Evolutionary conservation across 2,888 invertebrate species (phyloP), one percentile per base, ranked within the genome.

Genomic region (Cabera pusaria): DNA sequence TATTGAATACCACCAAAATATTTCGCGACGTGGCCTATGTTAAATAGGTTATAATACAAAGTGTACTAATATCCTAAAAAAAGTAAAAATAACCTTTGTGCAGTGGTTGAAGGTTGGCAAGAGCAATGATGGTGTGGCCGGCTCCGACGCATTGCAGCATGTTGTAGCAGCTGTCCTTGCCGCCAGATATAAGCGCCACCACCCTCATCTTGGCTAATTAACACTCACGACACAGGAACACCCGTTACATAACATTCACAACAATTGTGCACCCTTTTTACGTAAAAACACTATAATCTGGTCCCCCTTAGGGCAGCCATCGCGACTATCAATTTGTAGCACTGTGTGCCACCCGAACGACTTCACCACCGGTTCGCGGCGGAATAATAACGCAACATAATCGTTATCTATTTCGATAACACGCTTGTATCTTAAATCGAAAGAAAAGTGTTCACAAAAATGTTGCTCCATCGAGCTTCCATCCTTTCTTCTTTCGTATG

Each of bases 121-220:
- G 90, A 19, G 98, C 99, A 36, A 98, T 96, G 62, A 99, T 95
- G 61, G 94, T 92, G 87, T 99, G 99, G 31, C 98, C 98, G 72
- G 97, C 96, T 58, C 95, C 95, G 54, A 97, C 93, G 88, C 98
- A 98, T 90, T 98, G 97, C 95, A 99, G 95, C 95, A 99, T 96
- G 81, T 98, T 99, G 90, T 96, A 99, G 88, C 97, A 98, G 90
- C 98, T 99, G 90, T 99, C 99, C 90, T 99, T 99, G 60, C 99
- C 99, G 61, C 99, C 99, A 88, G 98, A 99, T 57, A 97, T 92
- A 83, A 97, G 90, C 48, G 96, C 96, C 60, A 96, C 95, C 56
- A 95, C 95, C 89, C 92, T 95, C 97, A 97, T 97, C 74, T 90
- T 92, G 40, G 45, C 59, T 61, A 57, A 65, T 59, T 66, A 68